Percentiles rank a stretch among this genome's conserved stretches.
Conservation (phyloP, 2,797 vertebrate species). For the Ammospiza maritima region DNA sequence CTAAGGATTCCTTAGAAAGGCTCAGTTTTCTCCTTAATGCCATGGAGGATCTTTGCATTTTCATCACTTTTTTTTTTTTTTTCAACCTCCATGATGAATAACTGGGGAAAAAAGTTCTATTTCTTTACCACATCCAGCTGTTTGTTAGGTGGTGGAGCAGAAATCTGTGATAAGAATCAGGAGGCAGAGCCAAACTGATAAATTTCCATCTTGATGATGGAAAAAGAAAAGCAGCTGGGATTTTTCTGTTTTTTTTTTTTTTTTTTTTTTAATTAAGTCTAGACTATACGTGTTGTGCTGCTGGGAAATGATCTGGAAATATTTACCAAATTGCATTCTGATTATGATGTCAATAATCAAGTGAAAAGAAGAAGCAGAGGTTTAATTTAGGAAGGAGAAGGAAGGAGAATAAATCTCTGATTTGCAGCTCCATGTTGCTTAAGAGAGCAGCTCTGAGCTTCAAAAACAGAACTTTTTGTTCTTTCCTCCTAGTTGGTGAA, state of each 20-base stretch:
- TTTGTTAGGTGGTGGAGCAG: constrained; percentile 55
- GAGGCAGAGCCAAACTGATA: constrained; percentile 58
- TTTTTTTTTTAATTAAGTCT: constrained; percentile 57
- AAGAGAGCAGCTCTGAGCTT: neutral
- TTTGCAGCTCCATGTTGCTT: constrained; percentile 1
- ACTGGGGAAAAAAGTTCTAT: neutral
- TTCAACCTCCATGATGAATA: neutral
- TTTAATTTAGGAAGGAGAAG: neutral
- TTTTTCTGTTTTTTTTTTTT: neutral
- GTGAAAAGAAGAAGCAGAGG: neutral
- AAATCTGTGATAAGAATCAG: constrained; percentile 57
- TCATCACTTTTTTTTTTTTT: neutral
- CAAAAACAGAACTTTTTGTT: too few species aligned
- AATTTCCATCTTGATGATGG: constrained; percentile 65
- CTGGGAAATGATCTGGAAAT: constrained; percentile 44
- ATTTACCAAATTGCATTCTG: constrained; percentile 20
- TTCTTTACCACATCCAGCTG: constrained; percentile 36
- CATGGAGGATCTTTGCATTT: neutral
- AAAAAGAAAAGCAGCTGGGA: constrained; percentile 50
- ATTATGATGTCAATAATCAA: neutral
- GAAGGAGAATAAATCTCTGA: constrained; percentile 22
- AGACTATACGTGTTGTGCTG: neutral
- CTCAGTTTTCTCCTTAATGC: neutral
- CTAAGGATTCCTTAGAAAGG: neutral
- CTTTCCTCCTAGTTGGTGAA: too few species aligned